phyloP scores from a whole-genome alignment of 2,888 invertebrate species.

The Alentia gelatinosa region DNA sequence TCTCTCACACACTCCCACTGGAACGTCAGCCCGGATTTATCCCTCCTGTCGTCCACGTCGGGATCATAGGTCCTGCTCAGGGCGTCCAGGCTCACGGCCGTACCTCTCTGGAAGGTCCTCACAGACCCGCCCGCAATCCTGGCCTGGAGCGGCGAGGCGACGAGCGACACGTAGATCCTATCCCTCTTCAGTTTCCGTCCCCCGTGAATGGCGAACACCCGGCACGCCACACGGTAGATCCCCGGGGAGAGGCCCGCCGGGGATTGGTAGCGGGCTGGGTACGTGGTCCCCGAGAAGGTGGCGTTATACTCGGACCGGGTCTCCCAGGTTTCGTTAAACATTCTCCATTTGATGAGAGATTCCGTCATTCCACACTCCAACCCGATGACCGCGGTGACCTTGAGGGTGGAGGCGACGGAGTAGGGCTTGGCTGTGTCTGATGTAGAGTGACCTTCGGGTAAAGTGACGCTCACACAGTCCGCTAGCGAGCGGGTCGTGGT shows the following conservation, averaged over 20 bases:
- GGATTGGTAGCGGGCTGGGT: neutral
- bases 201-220: neutral
- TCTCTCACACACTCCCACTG: neutral
- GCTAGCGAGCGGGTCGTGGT: neutral
- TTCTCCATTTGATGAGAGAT: neutral
- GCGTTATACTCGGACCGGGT: too few species aligned
- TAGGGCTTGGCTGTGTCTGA: neutral
- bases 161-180: neutral
- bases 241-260: neutral
- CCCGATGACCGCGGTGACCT: neutral
- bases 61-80: neutral
- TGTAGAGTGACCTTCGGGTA: neutral
- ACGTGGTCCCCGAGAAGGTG: neutral
- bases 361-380: neutral
- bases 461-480: neutral
- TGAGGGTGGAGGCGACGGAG: neutral
- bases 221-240: neutral
- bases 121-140: neutral
- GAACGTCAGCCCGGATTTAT: slow-evolving; percentile 30
- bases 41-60: neutral
- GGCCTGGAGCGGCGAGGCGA: neutral
- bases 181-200: neutral
- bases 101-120: neutral
- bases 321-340: neutral
- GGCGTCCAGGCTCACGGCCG: neutral